Evolutionary conservation across 2,797 vertebrate species (phyloP), one percentile per base, ranked within the genome.

Genomic region (Ambastaia sidthimunki): DNA sequence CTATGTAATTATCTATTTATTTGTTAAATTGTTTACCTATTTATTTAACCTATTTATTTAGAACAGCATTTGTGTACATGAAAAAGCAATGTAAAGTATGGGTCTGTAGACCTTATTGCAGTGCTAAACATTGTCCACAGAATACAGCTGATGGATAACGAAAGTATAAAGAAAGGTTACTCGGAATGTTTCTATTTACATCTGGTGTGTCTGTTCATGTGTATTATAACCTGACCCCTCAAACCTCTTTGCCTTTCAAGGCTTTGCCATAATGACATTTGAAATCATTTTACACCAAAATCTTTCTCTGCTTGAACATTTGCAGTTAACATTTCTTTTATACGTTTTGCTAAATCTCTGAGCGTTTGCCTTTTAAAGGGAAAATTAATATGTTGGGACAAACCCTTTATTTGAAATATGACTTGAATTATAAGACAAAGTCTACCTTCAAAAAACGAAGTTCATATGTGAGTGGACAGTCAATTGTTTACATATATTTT

Each of bases 401-500:
- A 77, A 83, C 89, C 87, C 87, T 90, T 87, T 89, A 91, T 86
- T 85, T 82, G 78, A 66, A 83, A 91, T 92, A 91, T 88, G 89
- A 96, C 93, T 94, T 95, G 93, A 94, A 94, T 90, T 89, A 91
- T 76, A 90, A 92, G 90, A 91, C 88, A 34, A 87, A 84, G 86
- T 94, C 90, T 93, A 91, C 90, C 90, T 94, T 94, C 89, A 90
- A 85, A 90, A 80, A 85, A 68, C n/a, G n/a, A 5, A 69, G 78
- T 89, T 83, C 78, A 77, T 93, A 92, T 91, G 95, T 94, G 93
- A 82, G 92, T 89, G 91, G 94, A 93, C 94, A 94, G 96, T 97
- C 95, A 93, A 92, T 93, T 96, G 96, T 98, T 98, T 97, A 97
- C 96, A 92, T 95, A 91, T 92, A 94, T 91, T 92, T 94, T 95